Evolutionary conservation across 2,888 invertebrate genomes (phyloP), one percentile per base, ranked within the genome.

Genomic region (Myopa tessellatipennis): DNA sequence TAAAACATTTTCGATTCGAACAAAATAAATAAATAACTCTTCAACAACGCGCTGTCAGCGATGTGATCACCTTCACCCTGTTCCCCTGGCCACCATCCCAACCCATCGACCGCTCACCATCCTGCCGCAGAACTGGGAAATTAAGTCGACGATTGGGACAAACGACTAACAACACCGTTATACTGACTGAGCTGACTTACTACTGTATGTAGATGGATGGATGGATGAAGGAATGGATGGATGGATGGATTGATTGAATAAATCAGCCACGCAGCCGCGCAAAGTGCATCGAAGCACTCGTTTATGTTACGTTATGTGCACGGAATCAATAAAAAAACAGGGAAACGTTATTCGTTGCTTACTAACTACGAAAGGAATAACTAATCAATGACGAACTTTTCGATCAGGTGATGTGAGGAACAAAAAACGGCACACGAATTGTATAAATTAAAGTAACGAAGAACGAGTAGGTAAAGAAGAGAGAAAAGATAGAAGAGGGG

Each of bases 121-220:
- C 14, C 52, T 58, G 3, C 58, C 16, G n/a, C 12, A 6, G 18
- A 12, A 58, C 16, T 58, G 16, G 4, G 18, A 58, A 58, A 58
- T n/a, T 63, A 63, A 38, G 34, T 10, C 34, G 65, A 16, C 16
- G 14, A 36, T 26, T 16, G 16, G 38, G 65, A 26, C 38, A 65
- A 38, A 14, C 38, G 34, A 65, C 65, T n/a, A 61, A 65, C 36
- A 38, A 65, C 14, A 36, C 65, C 65, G 65, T 65, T 65, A 38
- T 65, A 10, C 65, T 5, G 14, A 36, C 65, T 34, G 34, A 38
- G 45, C 10, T 45, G 6, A 10, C 6, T 45, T 45, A 45, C 45
- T 10, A 10, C 45, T 45, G 45, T 8, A 45, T 45, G 10, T 34
- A 10, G 38, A 65, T 65, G 36, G 8, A 34, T 65, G 38, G 34